Evolutionary conservation across 2,113 vertebrate species (phyloP), one percentile per base, ranked within the genome.

Genomic region (Calidris pugnax): DNA sequence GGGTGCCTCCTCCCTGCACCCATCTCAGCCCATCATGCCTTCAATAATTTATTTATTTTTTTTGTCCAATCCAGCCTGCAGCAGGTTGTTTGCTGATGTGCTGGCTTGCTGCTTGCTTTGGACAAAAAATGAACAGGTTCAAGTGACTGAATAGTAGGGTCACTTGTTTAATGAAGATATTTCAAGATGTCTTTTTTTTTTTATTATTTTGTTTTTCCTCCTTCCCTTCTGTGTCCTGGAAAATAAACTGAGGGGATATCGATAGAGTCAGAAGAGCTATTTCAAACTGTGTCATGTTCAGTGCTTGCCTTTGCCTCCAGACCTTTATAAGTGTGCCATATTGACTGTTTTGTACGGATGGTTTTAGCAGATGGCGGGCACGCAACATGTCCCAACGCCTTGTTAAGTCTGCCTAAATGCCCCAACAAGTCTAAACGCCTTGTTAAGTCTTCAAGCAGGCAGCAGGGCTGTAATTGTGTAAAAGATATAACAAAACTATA

Each of bases 1-100:
- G 33, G 33, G 15, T 32, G 12, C 14, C 85, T 35, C 14, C 30
- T 5, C 50, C 8, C 51, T 14, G 32, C 22, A 6, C 35, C 22
- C 60, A 37, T 32, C 27, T 51, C 37, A 11, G 37, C 18, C 43
- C 53, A 2, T 32, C 7, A 1, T 5, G 4, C 30, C 12, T 76
- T n/a, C 0, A 0, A 12, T 17, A 15, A 39, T 21, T 18, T 16
- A 12, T 12, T 10, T 16, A n/a, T 12, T 48, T 18, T 12, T 28
- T 22, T 32, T 2, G 7, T 27, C 22, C 6, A 3, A 3, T 24
- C 14, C 50, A 14, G 28, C 45, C 45, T 27, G 51, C 37, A 32
- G 43, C 17, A 8, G 27, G 2, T 24, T 6, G 33, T 53, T 62
- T 47, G 66, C 64, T 33, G 64, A 39, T 7, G 19, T n/a, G 4